phyloP scores from a whole-genome alignment of 2,797 vertebrate genomes.

The Notolepis coatsorum region DNA sequence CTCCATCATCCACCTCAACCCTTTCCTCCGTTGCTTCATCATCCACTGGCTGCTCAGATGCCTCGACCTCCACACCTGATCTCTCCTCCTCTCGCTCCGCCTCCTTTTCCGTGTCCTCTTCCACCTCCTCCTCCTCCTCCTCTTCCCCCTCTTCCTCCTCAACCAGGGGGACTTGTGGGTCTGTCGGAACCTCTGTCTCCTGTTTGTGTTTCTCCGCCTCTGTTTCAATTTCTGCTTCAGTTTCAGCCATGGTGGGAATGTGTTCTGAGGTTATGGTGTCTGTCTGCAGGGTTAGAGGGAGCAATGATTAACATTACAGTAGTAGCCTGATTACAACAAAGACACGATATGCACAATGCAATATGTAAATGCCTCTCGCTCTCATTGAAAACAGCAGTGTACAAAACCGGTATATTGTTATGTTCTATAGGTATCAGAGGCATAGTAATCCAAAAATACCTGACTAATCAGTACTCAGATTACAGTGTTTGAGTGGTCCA shows the following conservation, averaged over 20 bases:
- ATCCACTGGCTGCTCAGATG: constrained; percentile 45
- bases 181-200: constrained; percentile 68
- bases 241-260: constrained; percentile 64
- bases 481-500: no score
- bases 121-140: constrained; percentile 51
- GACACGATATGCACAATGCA: no score
- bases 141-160: constrained; percentile 41
- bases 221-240: constrained; percentile 58
- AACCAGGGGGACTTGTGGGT: constrained; percentile 53
- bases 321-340: no score
- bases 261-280: constrained; percentile 78
- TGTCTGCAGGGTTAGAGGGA: no score
- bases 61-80: constrained; percentile 34
- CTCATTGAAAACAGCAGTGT: no score
- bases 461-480: no score
- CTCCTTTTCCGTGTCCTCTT: constrained; percentile 45
- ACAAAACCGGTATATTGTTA: no score
- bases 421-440: no score
- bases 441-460: no score
- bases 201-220: constrained; percentile 34
- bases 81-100: constrained; percentile 45
- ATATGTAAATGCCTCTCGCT: no score
- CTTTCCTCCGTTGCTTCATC: constrained; percentile 23
- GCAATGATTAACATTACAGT: no score
- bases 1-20: constrained; percentile 32